Evolutionary conservation across 1,140 invertebrate species (phyloP).

Genomic region (Mya arenaria): DNA sequence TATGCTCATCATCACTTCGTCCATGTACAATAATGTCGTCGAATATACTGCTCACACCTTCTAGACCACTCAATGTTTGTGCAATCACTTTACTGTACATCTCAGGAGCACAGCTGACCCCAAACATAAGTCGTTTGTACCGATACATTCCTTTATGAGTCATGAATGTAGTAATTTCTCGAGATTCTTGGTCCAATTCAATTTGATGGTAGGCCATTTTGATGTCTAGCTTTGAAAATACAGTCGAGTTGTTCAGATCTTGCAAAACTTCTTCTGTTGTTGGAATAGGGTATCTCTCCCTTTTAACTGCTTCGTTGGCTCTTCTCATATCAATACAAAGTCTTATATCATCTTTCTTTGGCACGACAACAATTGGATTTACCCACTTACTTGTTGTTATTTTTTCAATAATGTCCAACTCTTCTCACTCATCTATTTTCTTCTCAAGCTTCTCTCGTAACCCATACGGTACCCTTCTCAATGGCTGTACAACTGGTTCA

Average conservation of each 20-base stretch:
- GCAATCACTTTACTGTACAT: background rate
- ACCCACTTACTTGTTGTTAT: conserved; percentile 67
- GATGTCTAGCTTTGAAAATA: conserved; percentile 60
- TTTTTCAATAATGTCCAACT: conserved; percentile 66
- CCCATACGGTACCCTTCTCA: conserved; percentile 54
- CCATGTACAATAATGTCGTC: conserved; percentile 11
- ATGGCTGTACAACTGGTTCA: conserved; percentile 11
- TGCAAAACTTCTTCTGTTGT: conserved; percentile 59
- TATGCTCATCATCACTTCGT: background rate
- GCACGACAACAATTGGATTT: conserved; percentile 55
- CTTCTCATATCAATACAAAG: conserved; percentile 63
- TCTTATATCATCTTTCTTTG: conserved; percentile 58
- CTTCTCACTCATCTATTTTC: conserved; percentile 59
- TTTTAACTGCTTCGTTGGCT: conserved; percentile 52
- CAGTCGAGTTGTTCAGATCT: conserved; percentile 46
- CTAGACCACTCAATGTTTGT: background rate
- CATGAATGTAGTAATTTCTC: conserved; percentile 60
- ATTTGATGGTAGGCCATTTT: conserved; percentile 63
- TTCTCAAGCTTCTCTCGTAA: conserved; percentile 54
- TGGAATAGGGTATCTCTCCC: conserved; percentile 58
- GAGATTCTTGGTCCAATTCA: conserved; percentile 48
- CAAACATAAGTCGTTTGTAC: conserved; percentile 45
- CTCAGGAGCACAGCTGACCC: conserved; percentile 26
- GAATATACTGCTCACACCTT: conserved; percentile 20
- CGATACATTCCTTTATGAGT: conserved; percentile 55